Conservation (phyloP, 2,797 vertebrate species). For the Trachops cirrhosus region DNA sequence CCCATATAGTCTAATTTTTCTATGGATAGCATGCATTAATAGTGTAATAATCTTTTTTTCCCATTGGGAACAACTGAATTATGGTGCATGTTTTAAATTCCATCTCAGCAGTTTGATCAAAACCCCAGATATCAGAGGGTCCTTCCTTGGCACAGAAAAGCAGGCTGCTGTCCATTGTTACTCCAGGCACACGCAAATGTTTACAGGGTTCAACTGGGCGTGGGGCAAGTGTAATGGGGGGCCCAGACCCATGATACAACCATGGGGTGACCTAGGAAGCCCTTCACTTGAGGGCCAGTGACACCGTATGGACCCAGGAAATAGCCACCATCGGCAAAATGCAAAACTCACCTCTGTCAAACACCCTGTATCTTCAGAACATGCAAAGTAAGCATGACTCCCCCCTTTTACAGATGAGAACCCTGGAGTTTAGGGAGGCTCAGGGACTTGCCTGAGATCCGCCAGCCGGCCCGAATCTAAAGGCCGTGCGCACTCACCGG, state of each 20-base stretch:
- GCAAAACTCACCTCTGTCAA: neutral
- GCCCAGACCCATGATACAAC: too few relatives aligned
- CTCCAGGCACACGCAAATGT: neutral
- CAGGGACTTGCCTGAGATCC: neutral
- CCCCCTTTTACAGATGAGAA: neutral
- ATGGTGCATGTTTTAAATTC: neutral
- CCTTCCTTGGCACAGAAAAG: neutral
- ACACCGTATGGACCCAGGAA: neutral
- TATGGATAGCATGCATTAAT: slow-evolving; percentile 1
- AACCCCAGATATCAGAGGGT: neutral
- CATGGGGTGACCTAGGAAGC: neutral
- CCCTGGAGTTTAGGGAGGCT: neutral
- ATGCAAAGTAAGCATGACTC: neutral
- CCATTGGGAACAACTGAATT: neutral
- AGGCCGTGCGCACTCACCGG: too few relatives aligned
- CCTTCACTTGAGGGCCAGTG: neutral
- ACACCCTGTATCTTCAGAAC: neutral
- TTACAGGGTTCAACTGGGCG: neutral
- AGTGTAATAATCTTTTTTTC: neutral
- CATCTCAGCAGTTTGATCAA: neutral
- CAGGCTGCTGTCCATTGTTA: neutral
- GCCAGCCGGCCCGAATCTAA: neutral
- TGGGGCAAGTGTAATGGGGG: neutral
- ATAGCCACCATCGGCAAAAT: rapidly evolving
- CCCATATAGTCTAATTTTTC: neutral